Percentiles rank a stretch among this genome's conserved stretches.
phyloP scores from a whole-genome alignment of 1,140 invertebrate genomes.

The Lamellibrachia luymesi region DNA sequence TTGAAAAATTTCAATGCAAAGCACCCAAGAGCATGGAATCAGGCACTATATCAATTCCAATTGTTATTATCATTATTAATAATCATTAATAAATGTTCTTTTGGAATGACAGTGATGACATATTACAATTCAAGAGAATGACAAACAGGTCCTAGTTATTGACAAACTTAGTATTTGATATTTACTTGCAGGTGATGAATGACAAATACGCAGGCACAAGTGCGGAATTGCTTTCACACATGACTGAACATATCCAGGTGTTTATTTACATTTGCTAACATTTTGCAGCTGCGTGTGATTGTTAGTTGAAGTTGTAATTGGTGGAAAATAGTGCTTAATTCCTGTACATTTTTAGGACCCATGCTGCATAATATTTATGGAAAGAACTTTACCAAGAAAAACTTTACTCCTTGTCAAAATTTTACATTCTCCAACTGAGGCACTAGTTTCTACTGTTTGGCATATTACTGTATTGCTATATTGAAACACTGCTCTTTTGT shows the following conservation, averaged over 20 bases:
- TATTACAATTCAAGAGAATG: background rate
- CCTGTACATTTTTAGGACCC: too few species aligned
- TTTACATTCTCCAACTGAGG: background rate
- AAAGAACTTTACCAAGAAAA: too few species aligned
- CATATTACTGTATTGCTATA: background rate
- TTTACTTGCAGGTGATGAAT: slow-evolving; percentile 26
- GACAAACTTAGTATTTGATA: background rate
- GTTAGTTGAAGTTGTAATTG: background rate
- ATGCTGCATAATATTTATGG: too few species aligned
- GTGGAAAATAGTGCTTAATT: too few species aligned
- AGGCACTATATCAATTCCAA: too few species aligned
- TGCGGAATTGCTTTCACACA: slow-evolving; percentile 17
- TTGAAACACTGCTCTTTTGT: too few species aligned
- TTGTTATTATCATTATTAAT: too few species aligned
- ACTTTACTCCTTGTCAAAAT: background rate
- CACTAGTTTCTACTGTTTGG: background rate
- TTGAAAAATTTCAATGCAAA: too few species aligned
- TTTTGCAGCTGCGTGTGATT: background rate
- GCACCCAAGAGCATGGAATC: too few species aligned
- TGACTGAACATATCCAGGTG: slow-evolving; percentile 2
- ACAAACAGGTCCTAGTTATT: background rate
- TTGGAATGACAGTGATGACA: too few species aligned
- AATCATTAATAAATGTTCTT: too few species aligned
- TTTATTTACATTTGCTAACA: background rate
- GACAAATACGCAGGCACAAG: slow-evolving; percentile 27